A percentile compares a stretch with the other conserved stretches of the same genome.
Conservation (phyloP, 92 coral and sea anemone species). For the Palythoa grandis region DNA sequence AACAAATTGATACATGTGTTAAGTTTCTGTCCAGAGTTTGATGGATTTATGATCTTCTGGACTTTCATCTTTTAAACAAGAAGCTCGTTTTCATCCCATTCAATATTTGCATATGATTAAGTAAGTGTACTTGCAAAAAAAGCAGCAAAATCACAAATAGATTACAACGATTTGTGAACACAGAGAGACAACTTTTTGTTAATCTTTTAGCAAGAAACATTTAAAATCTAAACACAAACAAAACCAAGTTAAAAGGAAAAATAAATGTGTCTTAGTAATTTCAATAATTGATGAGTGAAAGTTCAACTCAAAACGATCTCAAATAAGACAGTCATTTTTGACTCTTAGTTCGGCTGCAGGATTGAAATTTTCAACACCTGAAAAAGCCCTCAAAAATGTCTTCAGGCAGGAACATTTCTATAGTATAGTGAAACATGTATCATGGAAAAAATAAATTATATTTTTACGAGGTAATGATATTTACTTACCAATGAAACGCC, state of each 20-base stretch:
- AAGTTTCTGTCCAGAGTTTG: too few relatives aligned
- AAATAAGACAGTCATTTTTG: neutral
- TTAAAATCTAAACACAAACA: neutral
- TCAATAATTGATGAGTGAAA: slow-evolving; percentile 10
- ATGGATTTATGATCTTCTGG: too few relatives aligned
- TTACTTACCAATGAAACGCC: slow-evolving; percentile 28
- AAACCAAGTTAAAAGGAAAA: neutral
- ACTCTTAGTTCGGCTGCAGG: neutral
- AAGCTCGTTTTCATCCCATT: neutral
- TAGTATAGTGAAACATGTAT: neutral
- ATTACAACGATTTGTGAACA: neutral
- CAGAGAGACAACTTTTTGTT: neutral
- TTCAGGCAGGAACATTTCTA: neutral
- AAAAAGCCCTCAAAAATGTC: neutral
- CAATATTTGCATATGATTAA: neutral
- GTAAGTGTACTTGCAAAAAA: neutral
- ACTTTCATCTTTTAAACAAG: neutral
- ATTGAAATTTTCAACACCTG: neutral
- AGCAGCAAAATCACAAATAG: neutral
- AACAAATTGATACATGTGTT: too few relatives aligned
- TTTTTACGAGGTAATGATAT: neutral
- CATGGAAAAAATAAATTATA: neutral
- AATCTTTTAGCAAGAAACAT: neutral
- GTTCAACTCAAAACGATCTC: neutral
- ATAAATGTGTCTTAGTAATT: neutral